Percentiles rank a stretch among this genome's conserved stretches.
phyloP scores from a whole-genome alignment of 1,140 invertebrate species.

The Brachystomella parvula region DNA sequence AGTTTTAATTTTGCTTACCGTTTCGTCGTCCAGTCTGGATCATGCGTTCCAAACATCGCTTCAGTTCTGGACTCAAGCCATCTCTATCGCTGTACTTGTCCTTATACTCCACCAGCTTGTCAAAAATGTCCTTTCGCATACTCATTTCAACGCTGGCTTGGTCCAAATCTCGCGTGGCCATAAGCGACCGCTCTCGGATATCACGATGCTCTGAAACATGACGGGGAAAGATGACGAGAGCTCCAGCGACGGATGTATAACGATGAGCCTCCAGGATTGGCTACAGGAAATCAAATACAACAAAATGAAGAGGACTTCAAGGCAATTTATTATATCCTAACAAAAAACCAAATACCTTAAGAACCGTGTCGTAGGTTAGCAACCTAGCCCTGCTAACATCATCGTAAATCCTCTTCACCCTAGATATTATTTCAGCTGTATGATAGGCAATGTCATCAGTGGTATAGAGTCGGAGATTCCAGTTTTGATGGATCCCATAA shows the following conservation, averaged over 20 bases:
- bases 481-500: constrained; percentile 19
- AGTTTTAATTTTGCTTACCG: constrained; percentile 41
- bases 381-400: neutral
- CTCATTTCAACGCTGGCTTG: constrained; percentile 38
- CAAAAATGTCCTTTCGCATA: constrained; percentile 51
- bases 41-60: constrained; percentile 21
- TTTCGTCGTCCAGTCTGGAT: constrained; percentile 47
- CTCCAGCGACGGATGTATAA: constrained; percentile 4
- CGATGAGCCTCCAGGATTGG: constrained; percentile 22
- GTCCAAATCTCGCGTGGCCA: constrained; percentile 19
- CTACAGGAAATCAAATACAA: constrained; percentile 12
- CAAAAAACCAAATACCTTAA: constrained; percentile 15
- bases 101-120: constrained; percentile 43
- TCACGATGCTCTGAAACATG: constrained; percentile 19
- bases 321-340: neutral
- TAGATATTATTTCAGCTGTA: constrained; percentile 11
- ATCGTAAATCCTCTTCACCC: constrained; percentile 13
- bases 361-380: constrained; percentile 18
- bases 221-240: constrained; percentile 21
- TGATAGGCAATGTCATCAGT: constrained; percentile 12
- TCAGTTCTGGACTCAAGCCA: constrained; percentile 39
- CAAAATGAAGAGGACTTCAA: no score
- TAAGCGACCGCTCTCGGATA: constrained; percentile 15
- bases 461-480: constrained; percentile 21
- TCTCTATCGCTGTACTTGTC: constrained; percentile 44